Base-by-base conservation (phyloP, 2,888 invertebrate genomes). In the Augochlorella aurata region DNA sequence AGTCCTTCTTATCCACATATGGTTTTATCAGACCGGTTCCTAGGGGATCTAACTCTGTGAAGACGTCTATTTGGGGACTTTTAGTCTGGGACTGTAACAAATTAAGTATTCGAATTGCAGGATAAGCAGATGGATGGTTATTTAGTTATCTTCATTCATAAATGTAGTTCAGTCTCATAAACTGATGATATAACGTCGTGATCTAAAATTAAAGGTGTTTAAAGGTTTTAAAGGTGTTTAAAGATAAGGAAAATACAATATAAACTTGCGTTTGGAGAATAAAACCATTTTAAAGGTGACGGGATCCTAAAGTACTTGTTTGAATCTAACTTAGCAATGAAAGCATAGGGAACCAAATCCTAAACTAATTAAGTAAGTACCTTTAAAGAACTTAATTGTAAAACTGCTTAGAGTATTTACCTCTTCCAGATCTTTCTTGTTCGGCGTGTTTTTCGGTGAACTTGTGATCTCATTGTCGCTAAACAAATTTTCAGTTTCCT, bases 1-100 rank as follows among this genome's bases (percentile, higher is more conserved):
- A 98, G 94, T 98, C 97, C 95, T 98, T 98, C 95, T 98, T 98
- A 95, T 98, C 98, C 92, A 98, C 96, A 95, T 98, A 98, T 85
- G 98, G 98, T 94, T 97, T 97, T 94, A 97, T 97, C 94, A 97
- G 96, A 92, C 98, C 98, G 90, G 97, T 98, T 92, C 98, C 98
- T 93, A 98, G 95, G 83, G 98, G 98, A 95, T 98, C 98, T 94
- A 98, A 95, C 94, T 98, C 98, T 88, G 97, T 98, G 95, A 98
- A 98, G 90, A 98, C 97, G 95, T 98, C 98, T 95, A 96, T 89
- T 78, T 92, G 93, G 9, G 92, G 92, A 72, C 90, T 92, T 63
- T 92, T 93, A 38, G 91, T 90, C 65, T 88, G 90, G 9, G 82
- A 82, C 81, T 85, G 84, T 8, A 83, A 80, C 52, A 65, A 72